A percentile compares a stretch with the other conserved stretches of the same genome.
These are phyloP conservation scores for Teleiodes luculella DNA, from an alignment of 2,888 invertebrate species.

Conservation along the genomic window DNA sequence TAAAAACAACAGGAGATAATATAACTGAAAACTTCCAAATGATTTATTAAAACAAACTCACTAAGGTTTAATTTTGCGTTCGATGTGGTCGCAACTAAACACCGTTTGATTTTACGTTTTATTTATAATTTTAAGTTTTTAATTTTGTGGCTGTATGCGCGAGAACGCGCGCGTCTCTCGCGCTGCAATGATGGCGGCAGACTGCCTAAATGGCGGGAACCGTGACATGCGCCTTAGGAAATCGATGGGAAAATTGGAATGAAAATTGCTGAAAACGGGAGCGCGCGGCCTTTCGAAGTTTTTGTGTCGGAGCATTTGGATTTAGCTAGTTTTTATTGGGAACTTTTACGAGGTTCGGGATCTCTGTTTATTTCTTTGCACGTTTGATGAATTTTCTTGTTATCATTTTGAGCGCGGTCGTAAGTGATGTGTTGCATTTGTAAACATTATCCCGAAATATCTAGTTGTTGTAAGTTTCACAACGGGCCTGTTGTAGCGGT, in stretches of 20 bases:
- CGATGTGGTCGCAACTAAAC: not conserved
- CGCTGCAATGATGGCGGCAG: constrained; percentile 36
- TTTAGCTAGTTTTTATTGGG: constrained; percentile 9
- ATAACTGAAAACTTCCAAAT: not conserved
- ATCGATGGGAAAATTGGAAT: constrained; percentile 58
- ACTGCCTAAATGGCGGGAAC: constrained; percentile 54
- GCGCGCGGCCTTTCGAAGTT: constrained; percentile 38
- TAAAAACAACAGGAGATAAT: constrained; percentile 28
- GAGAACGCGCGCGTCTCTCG: constrained; percentile 28
- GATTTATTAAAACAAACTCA: constrained; percentile 1
- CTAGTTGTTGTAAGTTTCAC: not conserved
- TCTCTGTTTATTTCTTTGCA: not conserved
- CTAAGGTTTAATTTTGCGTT: not conserved
- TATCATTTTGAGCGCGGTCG: not conserved
- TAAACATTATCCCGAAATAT: not conserved
- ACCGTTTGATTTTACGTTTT: constrained; percentile 1
- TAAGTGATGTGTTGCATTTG: not conserved
- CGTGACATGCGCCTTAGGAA: constrained; percentile 70
- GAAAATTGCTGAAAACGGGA: constrained; percentile 23
- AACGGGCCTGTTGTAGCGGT: not conserved
- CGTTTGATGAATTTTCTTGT: not conserved
- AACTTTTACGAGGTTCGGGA: not conserved
- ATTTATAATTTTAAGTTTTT: constrained; percentile 27
- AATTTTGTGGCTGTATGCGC: constrained; percentile 25
- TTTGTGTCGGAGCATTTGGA: constrained; percentile 11